phyloP scores from a whole-genome alignment of 2,113 vertebrate genomes.

The Nesospiza acunhae region DNA sequence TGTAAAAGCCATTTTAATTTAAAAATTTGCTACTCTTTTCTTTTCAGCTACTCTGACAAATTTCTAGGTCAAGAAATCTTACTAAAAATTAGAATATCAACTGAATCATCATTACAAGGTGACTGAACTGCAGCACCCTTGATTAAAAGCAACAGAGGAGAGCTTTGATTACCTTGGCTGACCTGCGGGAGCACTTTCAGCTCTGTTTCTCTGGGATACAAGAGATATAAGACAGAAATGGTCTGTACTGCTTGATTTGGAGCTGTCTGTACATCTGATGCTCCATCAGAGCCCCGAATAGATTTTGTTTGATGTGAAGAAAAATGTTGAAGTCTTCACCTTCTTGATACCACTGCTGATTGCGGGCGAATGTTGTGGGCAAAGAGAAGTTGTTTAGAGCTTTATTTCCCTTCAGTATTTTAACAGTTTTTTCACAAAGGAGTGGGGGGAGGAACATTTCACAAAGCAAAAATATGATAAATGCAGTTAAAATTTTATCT shows the following conservation, averaged over 20 bases:
- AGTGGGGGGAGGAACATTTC: background rate
- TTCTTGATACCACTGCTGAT: slow-evolving; percentile 50
- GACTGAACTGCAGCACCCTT: slow-evolving; percentile 10
- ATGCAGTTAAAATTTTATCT: background rate
- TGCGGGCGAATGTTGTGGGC: slow-evolving; percentile 16
- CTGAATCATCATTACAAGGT: slow-evolving; percentile 32
- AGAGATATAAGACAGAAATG: slow-evolving; percentile 59
- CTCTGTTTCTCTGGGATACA: slow-evolving; percentile 66
- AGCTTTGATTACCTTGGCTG: slow-evolving; percentile 77
- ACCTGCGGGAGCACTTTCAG: slow-evolving; percentile 64
- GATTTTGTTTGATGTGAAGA: slow-evolving; percentile 72
- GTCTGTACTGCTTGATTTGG: slow-evolving; percentile 68
- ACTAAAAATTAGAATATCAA: slow-evolving; percentile 42
- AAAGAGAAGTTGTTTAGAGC: slow-evolving; percentile 28
- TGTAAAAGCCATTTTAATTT: background rate
- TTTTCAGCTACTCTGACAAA: background rate
- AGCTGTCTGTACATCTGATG: slow-evolving; percentile 58
- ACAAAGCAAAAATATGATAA: background rate
- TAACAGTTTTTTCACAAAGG: background rate
- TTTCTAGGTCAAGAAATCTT: background rate
- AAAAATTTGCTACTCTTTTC: background rate
- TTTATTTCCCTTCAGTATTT: slow-evolving; percentile 28
- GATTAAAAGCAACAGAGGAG: slow-evolving; percentile 53
- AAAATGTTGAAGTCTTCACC: slow-evolving; percentile 66
- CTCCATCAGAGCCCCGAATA: slow-evolving; percentile 65